Conservation (phyloP, 37 sponge, comb jelly and placozoan genomes). For the Spongia lamella region DNA sequence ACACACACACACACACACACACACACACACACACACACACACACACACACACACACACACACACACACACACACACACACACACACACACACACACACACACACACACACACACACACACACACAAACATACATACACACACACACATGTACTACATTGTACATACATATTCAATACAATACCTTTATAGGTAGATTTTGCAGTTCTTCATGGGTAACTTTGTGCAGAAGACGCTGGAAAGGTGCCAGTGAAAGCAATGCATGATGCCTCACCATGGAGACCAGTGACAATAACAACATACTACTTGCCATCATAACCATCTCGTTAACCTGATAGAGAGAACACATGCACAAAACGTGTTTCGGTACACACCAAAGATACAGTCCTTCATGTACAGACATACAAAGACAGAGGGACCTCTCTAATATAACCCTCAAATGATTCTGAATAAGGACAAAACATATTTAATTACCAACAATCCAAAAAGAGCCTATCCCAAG, state of each 20-base stretch:
- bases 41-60: conserved; percentile 1
- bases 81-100: neutral
- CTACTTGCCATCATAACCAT: conserved; percentile 54
- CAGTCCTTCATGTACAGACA: too few relatives aligned
- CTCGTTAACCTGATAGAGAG: conserved; percentile 63
- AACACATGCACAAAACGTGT: neutral
- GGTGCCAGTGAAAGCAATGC: conserved; percentile 27
- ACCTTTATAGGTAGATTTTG: conserved; percentile 46
- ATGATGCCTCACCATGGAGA: conserved; percentile 50
- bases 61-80: neutral
- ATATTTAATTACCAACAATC: too few relatives aligned
- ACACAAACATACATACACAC: neutral
- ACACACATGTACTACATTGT: neutral
- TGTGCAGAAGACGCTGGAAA: conserved; percentile 47
- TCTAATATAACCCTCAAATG: too few relatives aligned
- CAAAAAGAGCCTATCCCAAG: too few relatives aligned
- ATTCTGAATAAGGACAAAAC: too few relatives aligned
- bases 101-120: neutral
- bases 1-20: too few relatives aligned
- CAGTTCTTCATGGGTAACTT: conserved; percentile 29
- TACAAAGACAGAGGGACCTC: too few relatives aligned
- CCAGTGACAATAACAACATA: conserved; percentile 58
- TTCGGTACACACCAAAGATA: conserved; percentile 5
- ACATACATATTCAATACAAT: neutral
- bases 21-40: too few relatives aligned